Evolutionary conservation across 2,888 invertebrate genomes (phyloP), one percentile per base, ranked within the genome.

Genomic region (Electrophaes corylata): DNA sequence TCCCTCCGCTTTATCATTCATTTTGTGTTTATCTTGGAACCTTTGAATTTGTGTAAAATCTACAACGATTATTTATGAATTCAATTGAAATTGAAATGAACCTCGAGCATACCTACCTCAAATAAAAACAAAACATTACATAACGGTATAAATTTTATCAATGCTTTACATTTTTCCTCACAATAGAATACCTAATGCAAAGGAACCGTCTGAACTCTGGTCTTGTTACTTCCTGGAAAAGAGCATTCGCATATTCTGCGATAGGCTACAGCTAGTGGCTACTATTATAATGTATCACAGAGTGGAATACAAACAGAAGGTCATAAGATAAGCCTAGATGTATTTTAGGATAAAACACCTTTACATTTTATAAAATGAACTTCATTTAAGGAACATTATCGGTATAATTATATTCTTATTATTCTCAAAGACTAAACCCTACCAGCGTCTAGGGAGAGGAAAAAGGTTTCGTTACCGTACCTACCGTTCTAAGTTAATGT

Each of bases 161-260:
- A 39, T 39, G 23, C 26, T 37, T 39, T 16, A 23, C 37, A 16
- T 23, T 39, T 48, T 18, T 39, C 26, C 19, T 23, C 11, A 39
- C 48, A 39, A 6, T 23, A 46, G 29, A 18, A 26, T 48, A 33
- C n/a, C 33, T 8, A 39, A 19, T 12, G 14, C 5, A 4, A 35
- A 35, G 14, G 35, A 14, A 35, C 12, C 14, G 1, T 35, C 4
- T 35, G 12, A 35, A 35, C 35, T 14, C 35, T 5, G 35, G 45
- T 58, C 58, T 40, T 26, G 58, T 26, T 57, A 64, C 54, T 61
- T 63, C 64, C 58, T 31, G 48, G 50, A 58, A 54, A 31, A 45
- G 40, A 60, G 55, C 43, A 37, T 39, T 50, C 4, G 41, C 44
- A 64, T 54, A 65, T 60, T 52, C 49, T 57, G 50, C 56, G 53